Evolutionary conservation across 2,888 invertebrate species (phyloP).

Genomic region (Hemithea aestivaria): DNA sequence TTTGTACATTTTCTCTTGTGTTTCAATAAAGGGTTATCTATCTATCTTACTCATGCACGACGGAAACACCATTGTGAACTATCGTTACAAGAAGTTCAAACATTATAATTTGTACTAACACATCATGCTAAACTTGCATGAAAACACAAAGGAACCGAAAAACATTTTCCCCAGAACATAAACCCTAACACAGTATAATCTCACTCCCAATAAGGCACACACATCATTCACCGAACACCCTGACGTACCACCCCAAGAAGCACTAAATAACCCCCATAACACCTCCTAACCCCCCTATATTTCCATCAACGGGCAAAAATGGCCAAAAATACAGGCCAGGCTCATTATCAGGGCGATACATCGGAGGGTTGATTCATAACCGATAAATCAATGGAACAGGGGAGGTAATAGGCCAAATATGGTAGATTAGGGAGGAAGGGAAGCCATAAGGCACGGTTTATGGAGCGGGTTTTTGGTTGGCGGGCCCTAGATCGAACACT

Average conservation of each 20-base stretch:
- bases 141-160: too few relatives aligned
- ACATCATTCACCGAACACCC: conserved; percentile 36
- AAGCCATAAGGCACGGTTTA: conserved; percentile 11
- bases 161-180: not conserved
- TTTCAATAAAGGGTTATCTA: too few relatives aligned
- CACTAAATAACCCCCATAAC: conserved; percentile 35
- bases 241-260: conserved; percentile 22
- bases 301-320: conserved; percentile 51
- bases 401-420: conserved; percentile 73
- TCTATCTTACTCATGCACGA: too few relatives aligned
- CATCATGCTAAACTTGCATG: too few relatives aligned
- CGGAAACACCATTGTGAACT: too few relatives aligned
- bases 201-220: conserved; percentile 7
- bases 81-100: too few relatives aligned
- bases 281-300: conserved; percentile 47
- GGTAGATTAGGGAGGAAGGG: conserved; percentile 35
- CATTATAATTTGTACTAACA: too few relatives aligned
- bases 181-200: not conserved
- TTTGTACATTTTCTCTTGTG: too few relatives aligned
- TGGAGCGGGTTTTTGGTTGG: conserved; percentile 16
- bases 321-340: conserved; percentile 67
- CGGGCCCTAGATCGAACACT: conserved; percentile 5
- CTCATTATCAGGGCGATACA: conserved; percentile 75
- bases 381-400: conserved; percentile 74
- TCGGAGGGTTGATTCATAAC: conserved; percentile 75